Evolutionary conservation across 1,140 invertebrate species (phyloP).

Genomic region (Brachionus rotundiformis): DNA sequence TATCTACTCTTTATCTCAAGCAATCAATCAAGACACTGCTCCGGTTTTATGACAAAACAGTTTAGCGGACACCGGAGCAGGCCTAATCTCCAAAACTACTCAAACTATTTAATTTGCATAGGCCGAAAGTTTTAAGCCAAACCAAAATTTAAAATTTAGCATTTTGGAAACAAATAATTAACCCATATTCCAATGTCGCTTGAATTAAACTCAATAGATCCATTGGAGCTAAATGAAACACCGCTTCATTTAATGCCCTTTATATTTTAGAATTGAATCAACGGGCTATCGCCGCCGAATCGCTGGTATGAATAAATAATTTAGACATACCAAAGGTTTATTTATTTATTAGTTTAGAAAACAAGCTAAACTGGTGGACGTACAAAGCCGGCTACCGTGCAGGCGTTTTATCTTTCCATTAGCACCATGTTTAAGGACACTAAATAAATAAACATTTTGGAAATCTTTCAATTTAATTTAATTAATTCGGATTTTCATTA

Average conservation of each 20-base stretch:
- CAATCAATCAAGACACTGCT: slow-evolving; percentile 1
- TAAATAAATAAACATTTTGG: not conserved
- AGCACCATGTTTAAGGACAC: not conserved
- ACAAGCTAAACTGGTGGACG: not conserved
- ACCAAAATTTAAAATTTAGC: slow-evolving; percentile 15
- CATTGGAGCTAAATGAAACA: slow-evolving; percentile 12
- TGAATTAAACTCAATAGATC: slow-evolving; percentile 19
- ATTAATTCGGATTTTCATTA: not conserved
- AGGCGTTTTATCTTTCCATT: slow-evolving; percentile 7
- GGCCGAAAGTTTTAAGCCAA: not conserved
- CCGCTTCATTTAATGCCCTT: slow-evolving; percentile 10
- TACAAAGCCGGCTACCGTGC: not conserved
- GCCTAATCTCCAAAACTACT: not conserved
- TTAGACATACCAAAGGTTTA: not conserved
- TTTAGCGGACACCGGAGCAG: not conserved
- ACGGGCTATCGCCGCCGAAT: slow-evolving; percentile 12
- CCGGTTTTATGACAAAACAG: not conserved
- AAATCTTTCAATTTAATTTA: slow-evolving; percentile 4
- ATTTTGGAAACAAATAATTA: slow-evolving; percentile 4
- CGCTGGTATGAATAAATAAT: slow-evolving; percentile 3
- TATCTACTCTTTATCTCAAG: not conserved
- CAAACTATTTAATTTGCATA: slow-evolving; percentile 11
- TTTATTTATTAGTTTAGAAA: not conserved
- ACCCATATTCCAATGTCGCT: slow-evolving; percentile 16
- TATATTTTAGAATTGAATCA: not conserved